phyloP scores from a whole-genome alignment of 2,113 vertebrate genomes.

The Noturus placidus region DNA sequence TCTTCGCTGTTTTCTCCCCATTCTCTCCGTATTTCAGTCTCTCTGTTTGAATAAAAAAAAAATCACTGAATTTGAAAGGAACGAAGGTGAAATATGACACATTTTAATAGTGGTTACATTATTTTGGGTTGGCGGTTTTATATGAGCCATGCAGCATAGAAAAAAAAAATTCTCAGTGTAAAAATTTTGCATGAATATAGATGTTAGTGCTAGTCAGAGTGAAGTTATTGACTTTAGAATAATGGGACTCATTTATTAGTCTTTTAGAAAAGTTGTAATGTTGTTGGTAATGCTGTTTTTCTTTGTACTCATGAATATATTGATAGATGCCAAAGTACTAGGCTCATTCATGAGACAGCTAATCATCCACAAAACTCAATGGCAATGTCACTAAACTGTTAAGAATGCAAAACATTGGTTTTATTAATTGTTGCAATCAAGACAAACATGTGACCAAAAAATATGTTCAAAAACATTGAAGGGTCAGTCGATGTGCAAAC shows the following conservation, averaged over 20 bases:
- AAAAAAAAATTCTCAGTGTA: neutral
- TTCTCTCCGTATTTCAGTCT: neutral
- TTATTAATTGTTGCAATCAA: too few relatives aligned
- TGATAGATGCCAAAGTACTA: neutral
- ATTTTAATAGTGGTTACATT: neutral
- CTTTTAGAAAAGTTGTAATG: neutral
- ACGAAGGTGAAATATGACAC: conserved; percentile 10
- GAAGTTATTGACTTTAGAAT: neutral
- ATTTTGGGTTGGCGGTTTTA: neutral
- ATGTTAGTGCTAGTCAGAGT: neutral
- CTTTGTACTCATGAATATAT: neutral
- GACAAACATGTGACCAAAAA: too few relatives aligned
- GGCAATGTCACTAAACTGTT: too few relatives aligned
- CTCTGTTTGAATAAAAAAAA: neutral
- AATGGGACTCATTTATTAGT: neutral
- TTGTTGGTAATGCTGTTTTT: neutral
- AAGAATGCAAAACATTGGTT: too few relatives aligned
- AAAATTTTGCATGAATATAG: neutral
- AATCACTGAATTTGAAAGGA: neutral
- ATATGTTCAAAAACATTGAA: too few relatives aligned
- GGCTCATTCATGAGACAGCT: neutral
- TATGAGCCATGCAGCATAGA: neutral
- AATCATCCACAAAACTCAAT: neutral
- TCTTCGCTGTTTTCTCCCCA: conserved; percentile 26
- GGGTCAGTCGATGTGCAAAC: too few relatives aligned